These are phyloP conservation scores for Helarctos malayanus DNA, from an alignment of 2,797 vertebrate genomes.

Conservation along the genomic window DNA sequence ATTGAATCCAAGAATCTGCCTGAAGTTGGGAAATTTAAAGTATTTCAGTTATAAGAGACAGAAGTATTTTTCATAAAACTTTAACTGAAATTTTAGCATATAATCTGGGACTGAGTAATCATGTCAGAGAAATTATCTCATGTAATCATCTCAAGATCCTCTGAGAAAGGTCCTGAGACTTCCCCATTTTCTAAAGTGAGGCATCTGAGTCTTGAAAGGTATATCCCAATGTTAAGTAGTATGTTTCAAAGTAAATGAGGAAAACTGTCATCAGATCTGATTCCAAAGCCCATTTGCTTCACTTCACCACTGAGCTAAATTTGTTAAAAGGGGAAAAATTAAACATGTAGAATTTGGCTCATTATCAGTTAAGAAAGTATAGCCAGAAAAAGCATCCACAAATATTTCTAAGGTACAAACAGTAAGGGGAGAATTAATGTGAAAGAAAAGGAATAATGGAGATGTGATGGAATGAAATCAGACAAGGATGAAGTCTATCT, in stretches of 20 bases:
- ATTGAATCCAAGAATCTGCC: neutral
- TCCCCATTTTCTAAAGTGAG: neutral
- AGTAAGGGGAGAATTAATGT: slow-evolving; percentile 44
- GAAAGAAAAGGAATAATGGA: slow-evolving; percentile 56
- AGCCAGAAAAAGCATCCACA: slow-evolving; percentile 46
- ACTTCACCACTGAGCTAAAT: neutral
- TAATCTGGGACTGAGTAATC: neutral
- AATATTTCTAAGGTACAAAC: slow-evolving; percentile 53
- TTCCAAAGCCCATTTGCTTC: neutral
- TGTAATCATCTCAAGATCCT: neutral
- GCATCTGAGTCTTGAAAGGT: neutral
- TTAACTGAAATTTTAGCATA: slow-evolving; percentile 51
- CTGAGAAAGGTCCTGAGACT: neutral
- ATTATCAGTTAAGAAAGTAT: neutral
- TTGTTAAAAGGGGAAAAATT: neutral
- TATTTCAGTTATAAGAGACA: slow-evolving; percentile 30
- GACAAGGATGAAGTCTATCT: slow-evolving; percentile 39
- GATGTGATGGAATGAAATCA: slow-evolving; percentile 57
- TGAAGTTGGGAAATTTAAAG: slow-evolving; percentile 40
- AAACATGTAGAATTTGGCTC: neutral
- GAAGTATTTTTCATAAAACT: slow-evolving; percentile 62
- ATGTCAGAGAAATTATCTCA: slow-evolving; percentile 23
- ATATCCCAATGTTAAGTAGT: neutral
- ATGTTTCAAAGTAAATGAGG: slow-evolving; percentile 17
- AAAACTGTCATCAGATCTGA: slow-evolving; percentile 37